Base-by-base conservation (phyloP, 2,888 invertebrate species). In the Eurytoma adleriae region DNA sequence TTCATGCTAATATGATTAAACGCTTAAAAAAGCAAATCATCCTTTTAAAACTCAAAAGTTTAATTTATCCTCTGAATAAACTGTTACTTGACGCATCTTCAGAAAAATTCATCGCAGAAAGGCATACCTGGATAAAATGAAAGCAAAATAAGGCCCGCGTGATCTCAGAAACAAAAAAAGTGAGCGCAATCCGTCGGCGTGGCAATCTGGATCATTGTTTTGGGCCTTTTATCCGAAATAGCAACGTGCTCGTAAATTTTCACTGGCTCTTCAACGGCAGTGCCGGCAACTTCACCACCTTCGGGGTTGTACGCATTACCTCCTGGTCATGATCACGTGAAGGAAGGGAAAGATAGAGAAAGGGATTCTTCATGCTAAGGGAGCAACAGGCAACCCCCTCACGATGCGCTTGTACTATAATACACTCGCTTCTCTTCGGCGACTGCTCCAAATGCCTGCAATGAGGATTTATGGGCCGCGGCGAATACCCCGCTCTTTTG, bases 341-440 rank as follows among this genome's bases (percentile, higher is more conserved):
- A 61, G 40, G 18, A 52, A 59, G 40, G 57, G 56, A 40, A 66
- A 72, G 68, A 72, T 27, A 69, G 48, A 73, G 64, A 52, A 52
- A 72, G 18, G 54, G 62, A 61, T 69, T 70, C 70, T 70, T 68
- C 24, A 79, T 70, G 61, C 54, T 67, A 64, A 52, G 59, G 48
- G 71, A 79, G 80, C 80, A 80, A 80, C 80, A 80, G 80, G 80
- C 80, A 71, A 54, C 68, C 18, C 68, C 48, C 18, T 12, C 62
- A 27, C 50, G 73, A 69, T 79, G 73, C 82, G 83, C 83, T 83
- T 81, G 82, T 83, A 83, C 79, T 77, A 69, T 74, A 69, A 78
- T 61, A 68, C 54, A 78, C 78, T 57, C 61, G 30, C 64, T 56
- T 14, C 48, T 66, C 48, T 48, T 54, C 27, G 48, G 14, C 40